Conservation (phyloP, 2,113 vertebrate species). For the Perca fluviatilis region DNA sequence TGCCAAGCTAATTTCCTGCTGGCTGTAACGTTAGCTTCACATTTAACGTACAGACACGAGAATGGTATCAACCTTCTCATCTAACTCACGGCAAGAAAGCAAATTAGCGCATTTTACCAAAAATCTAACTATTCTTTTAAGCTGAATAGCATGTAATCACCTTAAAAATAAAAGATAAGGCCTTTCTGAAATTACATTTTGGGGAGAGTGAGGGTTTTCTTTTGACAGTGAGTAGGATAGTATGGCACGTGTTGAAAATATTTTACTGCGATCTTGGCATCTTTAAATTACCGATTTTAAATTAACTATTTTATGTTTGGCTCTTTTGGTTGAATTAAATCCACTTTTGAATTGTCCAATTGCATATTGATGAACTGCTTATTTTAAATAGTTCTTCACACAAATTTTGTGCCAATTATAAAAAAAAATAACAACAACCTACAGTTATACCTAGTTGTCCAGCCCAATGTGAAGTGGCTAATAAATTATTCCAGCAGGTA, state of each 20-base stretch:
- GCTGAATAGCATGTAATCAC: not conserved
- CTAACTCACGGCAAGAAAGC: not conserved
- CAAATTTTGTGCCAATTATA: not conserved
- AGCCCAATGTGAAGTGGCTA: slow-evolving; percentile 13
- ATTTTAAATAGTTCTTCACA: not conserved
- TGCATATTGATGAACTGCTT: not conserved
- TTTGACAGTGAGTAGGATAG: not conserved
- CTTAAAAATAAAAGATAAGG: not conserved
- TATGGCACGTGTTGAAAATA: slow-evolving; percentile 22
- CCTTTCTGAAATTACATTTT: not conserved
- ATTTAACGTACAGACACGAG: too few species aligned
- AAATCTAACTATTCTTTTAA: not conserved
- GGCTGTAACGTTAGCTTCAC: not conserved
- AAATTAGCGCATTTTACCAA: not conserved
- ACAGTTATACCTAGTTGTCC: not conserved
- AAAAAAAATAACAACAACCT: not conserved
- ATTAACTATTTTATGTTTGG: not conserved
- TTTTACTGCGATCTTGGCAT: not conserved
- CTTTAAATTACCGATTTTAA: not conserved
- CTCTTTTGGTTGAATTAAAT: not conserved
- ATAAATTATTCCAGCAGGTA: slow-evolving; percentile 31
- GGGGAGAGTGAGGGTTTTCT: not conserved
- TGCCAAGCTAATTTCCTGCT: not conserved
- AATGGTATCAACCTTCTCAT: not conserved
- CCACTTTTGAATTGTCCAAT: not conserved